Base-by-base conservation (phyloP, 2,113 vertebrate genomes). In the Nesoenas mayeri region DNA sequence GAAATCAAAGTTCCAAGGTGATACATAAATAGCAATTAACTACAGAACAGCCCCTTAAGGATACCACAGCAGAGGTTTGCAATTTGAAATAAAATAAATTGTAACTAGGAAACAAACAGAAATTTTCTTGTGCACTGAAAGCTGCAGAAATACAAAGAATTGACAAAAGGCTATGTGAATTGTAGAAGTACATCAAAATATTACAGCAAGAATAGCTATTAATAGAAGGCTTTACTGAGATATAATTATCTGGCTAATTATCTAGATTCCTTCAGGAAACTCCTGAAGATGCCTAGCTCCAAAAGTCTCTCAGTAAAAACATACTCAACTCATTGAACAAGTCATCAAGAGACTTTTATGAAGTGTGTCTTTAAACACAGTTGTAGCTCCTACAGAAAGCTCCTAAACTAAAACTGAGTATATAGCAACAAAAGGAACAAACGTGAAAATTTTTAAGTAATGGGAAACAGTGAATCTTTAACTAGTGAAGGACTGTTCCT, bases 201-300 rank as follows among this genome's bases (percentile, higher is more conserved):
- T 56, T 71, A 88, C 42, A 90, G 60, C 48, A 91, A 79, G n/a
- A 85, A 91, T 22, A 78, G 32, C 60, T 94, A 89, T 85, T 85
- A 82, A 91, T 12, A 88, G 64, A 85, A 83, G 26, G 60, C 18
- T 83, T 88, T 70, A 80, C 24, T 60, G 82, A 70, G 47, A 79
- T 79, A 83, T 29, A 94, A 91, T 84, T 84, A 88, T 66, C 50
- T 53, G 36, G 89, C 58, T 53, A 70, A 40, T 65, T 91, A 73
- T 70, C 72, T 71, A 2, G 48, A 65, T 80, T 91, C 47, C 24
- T 85, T 26, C 71, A 78, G 79, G 48, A 94, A 94, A 75, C 58
- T 81, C 77, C 69, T 73, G 60, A 85, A 90, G 72, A 94, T 22
- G 40, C 19, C 72, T 36, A 88, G 38, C 13, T 86, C 57, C 61